Percentiles rank a stretch among this genome's conserved stretches.
These are phyloP conservation scores for Papilio elwesi DNA, from an alignment of 2,888 invertebrate species.

Conservation along the genomic window DNA sequence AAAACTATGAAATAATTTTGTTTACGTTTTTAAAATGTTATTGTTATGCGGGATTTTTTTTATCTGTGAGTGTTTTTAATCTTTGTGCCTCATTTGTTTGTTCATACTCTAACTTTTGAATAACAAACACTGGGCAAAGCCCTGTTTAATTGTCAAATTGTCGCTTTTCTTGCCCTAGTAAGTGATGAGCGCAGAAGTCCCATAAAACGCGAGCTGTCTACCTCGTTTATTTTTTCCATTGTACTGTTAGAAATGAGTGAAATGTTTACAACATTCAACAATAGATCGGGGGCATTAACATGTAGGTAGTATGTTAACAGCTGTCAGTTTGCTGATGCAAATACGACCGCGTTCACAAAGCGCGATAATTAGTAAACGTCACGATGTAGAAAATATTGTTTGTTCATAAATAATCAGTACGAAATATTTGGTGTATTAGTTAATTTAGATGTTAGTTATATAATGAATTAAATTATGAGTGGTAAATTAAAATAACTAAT, in stretches of 20 bases:
- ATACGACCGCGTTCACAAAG: slow-evolving; percentile 8
- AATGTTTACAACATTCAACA: slow-evolving; percentile 13
- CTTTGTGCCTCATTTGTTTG: no score
- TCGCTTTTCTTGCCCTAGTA: no score
- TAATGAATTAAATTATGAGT: no score
- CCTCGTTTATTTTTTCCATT: neutral
- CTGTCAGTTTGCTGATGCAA: slow-evolving; percentile 10
- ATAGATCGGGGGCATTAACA: slow-evolving; percentile 20
- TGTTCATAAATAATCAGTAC: slow-evolving; percentile 1
- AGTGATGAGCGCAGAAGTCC: no score
- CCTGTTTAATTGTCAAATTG: no score
- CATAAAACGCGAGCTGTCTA: neutral
- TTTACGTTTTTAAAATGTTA: neutral
- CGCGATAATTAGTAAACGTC: slow-evolving; percentile 18
- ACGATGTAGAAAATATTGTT: slow-evolving; percentile 34
- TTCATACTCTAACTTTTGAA: no score
- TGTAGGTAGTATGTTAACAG: slow-evolving; percentile 24
- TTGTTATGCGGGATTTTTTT: neutral
- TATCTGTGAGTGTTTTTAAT: neutral
- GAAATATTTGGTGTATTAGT: neutral
- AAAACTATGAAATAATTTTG: neutral
- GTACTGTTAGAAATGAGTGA: neutral
- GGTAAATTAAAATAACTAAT: no score
- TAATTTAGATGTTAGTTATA: neutral
- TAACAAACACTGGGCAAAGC: no score